Conservation (phyloP, 2,888 invertebrate genomes). For the Troilus luridus region DNA sequence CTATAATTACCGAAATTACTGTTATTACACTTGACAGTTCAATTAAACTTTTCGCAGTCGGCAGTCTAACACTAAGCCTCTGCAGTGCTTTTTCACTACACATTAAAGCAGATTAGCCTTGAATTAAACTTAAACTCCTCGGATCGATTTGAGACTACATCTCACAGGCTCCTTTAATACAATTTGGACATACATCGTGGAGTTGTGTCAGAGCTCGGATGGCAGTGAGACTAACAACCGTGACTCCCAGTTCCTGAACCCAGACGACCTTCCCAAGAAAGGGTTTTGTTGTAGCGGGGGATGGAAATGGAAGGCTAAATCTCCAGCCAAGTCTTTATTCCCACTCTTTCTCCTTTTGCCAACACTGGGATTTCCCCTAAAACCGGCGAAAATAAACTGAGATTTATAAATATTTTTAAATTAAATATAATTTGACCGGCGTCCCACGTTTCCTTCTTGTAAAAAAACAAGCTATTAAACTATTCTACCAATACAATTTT, state of each 20-base stretch:
- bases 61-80: accelerated
- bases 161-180: no score
- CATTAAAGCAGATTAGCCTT: neutral
- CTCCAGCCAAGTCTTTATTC: neutral
- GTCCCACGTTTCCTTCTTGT: no score
- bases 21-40: neutral
- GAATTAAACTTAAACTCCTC: neutral
- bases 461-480: no score
- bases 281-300: neutral
- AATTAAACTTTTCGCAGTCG: neutral
- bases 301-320: neutral
- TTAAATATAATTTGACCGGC: no score
- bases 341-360: neutral
- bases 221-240: neutral
- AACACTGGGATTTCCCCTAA: neutral
- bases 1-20: neutral
- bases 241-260: neutral
- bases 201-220: neutral
- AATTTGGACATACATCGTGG: neutral
- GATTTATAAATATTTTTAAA: no score
- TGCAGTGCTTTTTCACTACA: neutral
- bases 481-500: no score
- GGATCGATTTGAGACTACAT: neutral
- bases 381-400: neutral
- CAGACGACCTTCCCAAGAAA: neutral